A percentile compares a stretch with the other conserved stretches of the same genome.
phyloP scores from a whole-genome alignment of 2,797 vertebrate genomes.

The Meriones psammophilus region DNA sequence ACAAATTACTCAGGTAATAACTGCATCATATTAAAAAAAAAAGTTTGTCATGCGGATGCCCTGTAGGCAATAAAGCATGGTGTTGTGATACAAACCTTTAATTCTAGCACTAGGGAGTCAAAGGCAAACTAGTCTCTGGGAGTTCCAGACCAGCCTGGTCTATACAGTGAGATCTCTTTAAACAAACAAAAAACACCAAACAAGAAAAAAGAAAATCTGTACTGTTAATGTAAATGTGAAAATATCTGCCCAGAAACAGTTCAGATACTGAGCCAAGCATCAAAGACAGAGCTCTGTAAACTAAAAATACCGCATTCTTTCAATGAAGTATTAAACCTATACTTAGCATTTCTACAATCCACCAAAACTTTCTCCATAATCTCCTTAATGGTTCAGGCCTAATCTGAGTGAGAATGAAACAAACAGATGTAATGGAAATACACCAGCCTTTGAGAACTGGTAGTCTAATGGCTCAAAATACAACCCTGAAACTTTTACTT shows the following conservation, averaged over 20 bases:
- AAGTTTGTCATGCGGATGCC: no score
- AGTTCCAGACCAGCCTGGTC: not conserved
- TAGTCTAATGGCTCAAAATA: slow-evolving; percentile 4
- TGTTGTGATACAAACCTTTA: not conserved
- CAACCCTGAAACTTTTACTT: slow-evolving; percentile 36
- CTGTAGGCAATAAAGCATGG: not conserved
- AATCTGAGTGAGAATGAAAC: slow-evolving; percentile 47
- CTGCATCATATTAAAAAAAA: not conserved
- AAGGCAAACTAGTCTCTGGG: not conserved
- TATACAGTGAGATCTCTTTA: not conserved
- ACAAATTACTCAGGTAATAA: not conserved
- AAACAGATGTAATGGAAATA: slow-evolving; percentile 16
- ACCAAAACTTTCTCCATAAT: slow-evolving; percentile 12
- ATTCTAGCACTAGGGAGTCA: not conserved
- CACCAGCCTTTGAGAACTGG: not conserved
- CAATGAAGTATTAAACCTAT: slow-evolving; percentile 21
- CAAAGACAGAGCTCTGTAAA: not conserved
- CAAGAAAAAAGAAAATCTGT: not conserved
- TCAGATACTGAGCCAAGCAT: not conserved
- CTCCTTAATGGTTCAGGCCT: not conserved
- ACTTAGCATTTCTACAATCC: slow-evolving; percentile 9
- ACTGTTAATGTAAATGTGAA: slow-evolving; percentile 12
- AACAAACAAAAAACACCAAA: not conserved
- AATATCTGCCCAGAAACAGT: slow-evolving; percentile 10
- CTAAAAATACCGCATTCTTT: not conserved